phyloP scores from a whole-genome alignment of 2,888 invertebrate species.

The Drosophila aldrichi region DNA sequence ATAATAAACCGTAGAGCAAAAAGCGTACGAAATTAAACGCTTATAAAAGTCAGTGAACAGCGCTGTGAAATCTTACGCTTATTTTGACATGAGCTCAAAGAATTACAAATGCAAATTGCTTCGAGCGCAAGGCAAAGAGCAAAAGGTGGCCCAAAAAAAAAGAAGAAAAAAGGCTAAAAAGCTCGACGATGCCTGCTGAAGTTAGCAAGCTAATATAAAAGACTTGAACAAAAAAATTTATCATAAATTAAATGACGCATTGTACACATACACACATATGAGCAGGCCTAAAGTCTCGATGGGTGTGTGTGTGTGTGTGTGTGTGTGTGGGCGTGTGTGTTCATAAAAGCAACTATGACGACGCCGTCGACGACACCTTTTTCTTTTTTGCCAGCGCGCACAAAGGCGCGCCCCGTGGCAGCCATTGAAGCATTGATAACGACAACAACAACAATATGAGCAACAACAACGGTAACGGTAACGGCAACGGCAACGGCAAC shows the following conservation, averaged over 20 bases:
- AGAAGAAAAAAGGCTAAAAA: constrained; percentile 35
- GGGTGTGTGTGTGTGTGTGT: constrained; percentile 20
- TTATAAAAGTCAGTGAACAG: constrained; percentile 67
- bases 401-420: constrained; percentile 49
- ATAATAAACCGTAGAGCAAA: neutral
- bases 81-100: constrained; percentile 75
- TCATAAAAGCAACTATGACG: constrained; percentile 44
- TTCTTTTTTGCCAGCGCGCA: constrained; percentile 39
- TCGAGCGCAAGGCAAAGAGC: constrained; percentile 38
- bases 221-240: constrained; percentile 70
- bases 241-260: constrained; percentile 81
- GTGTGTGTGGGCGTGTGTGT: constrained; percentile 20
- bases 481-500: constrained; percentile 52
- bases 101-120: constrained; percentile 82
- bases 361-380: constrained; percentile 58
- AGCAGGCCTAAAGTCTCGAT: constrained; percentile 12
- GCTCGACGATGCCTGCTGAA: constrained; percentile 40
- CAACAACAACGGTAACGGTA: constrained; percentile 22
- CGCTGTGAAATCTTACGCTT: constrained; percentile 67
- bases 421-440: constrained; percentile 65
- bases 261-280: constrained; percentile 41
- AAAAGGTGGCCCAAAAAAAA: constrained; percentile 16
- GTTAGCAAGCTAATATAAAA: constrained; percentile 77
- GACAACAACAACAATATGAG: constrained; percentile 21
- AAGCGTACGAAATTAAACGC: constrained; percentile 62